A percentile compares a stretch with the other conserved stretches of the same genome.
Conservation (phyloP, 2,797 vertebrate species). For the Lacerta viridis region DNA sequence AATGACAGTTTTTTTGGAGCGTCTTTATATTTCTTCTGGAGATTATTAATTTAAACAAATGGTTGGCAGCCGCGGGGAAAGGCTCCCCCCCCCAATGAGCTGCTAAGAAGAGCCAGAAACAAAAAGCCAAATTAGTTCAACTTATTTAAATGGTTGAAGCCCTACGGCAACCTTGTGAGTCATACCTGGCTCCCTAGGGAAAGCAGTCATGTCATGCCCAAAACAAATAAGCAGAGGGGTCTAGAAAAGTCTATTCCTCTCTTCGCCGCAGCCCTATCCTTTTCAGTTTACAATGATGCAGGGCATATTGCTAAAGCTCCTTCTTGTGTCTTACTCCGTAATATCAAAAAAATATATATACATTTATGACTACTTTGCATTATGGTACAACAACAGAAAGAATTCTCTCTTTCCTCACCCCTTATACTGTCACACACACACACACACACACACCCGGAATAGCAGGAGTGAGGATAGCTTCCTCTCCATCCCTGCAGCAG, state of each 20-base stretch:
- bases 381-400: neutral
- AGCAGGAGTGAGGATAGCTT: neutral
- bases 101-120: constrained; percentile 38
- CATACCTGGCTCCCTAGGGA: constrained; percentile 25
- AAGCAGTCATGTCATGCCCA: constrained; percentile 46
- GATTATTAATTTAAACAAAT: constrained; percentile 27
- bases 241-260: neutral
- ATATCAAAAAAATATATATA: neutral
- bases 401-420: no score
- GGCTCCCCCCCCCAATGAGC: neutral
- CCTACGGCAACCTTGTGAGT: constrained; percentile 56
- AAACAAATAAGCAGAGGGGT: constrained; percentile 36
- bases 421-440: neutral
- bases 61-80: constrained; percentile 11
- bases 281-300: neutral
- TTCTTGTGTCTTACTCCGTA: neutral
- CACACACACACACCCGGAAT: neutral
- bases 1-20: neutral
- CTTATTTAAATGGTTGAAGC: constrained; percentile 42
- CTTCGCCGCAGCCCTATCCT: no score
- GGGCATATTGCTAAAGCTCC: neutral
- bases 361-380: neutral
- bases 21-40: constrained; percentile 2
- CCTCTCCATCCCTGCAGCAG: neutral
- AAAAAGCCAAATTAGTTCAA: constrained; percentile 24